Evolutionary conservation across 2,888 invertebrate species (phyloP), one percentile per base, ranked within the genome.

Genomic region (Capitulum mitella): DNA sequence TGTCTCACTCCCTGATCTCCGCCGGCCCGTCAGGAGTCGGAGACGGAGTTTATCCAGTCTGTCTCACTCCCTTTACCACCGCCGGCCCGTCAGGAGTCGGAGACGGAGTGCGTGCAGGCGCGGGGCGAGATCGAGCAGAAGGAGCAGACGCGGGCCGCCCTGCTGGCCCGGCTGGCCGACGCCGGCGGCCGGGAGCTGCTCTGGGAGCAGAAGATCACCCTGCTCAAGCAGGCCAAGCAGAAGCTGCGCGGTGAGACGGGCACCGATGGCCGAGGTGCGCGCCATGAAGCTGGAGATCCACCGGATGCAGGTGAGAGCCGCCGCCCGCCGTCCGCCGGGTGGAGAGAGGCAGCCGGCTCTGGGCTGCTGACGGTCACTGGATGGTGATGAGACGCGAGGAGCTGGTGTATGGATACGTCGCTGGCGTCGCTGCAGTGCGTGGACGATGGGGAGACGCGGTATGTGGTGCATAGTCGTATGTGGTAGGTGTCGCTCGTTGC

Each of bases 271-370:
- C 3, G 93, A 93, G 85, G 89, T 93, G 34, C 90, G 90, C 0
- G 88, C 88, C 51, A 93, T 94, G 93, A 91, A 89, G 84, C 88
- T 87, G 61, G 94, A 94, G 87, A 93, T 94, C 83, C 93, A 93
- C 83, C 89, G 92, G 82, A 94, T 94, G 94, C 90, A 92, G 86
- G 92, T 43, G 79, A n/a, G n/a, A n/a, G n/a, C n/a, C n/a, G n/a
- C n/a, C n/a, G n/a, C n/a, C n/a, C n/a, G n/a, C n/a, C n/a, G n/a
- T n/a, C n/a, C n/a, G n/a, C n/a, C n/a, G n/a, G n/a, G n/a, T n/a
- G n/a, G n/a, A n/a, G n/a, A n/a, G n/a, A n/a, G n/a, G n/a, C n/a
- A n/a, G n/a, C n/a, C n/a, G n/a, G n/a, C n/a, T n/a, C n/a, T n/a
- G n/a, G n/a, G n/a, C n/a, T n/a, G n/a, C n/a, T n/a, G n/a, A n/a